A percentile compares a stretch with the other conserved stretches of the same genome.
Evolutionary conservation across 2,113 vertebrate species (phyloP).

Genomic region (Paradoxurus hermaphroditus): DNA sequence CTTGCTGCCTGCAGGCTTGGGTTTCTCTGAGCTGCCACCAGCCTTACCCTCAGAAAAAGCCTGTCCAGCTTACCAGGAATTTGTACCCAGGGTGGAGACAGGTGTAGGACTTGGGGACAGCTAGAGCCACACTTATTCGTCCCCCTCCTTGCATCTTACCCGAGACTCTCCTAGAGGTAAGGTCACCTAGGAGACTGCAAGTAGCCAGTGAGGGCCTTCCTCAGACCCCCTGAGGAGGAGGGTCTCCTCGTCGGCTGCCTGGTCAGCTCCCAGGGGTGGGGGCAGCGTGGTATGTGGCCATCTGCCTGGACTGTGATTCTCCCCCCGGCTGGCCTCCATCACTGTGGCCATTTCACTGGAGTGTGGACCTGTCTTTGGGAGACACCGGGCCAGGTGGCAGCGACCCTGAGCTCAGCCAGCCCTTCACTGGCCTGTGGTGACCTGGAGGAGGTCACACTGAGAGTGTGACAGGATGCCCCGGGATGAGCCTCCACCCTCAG

Average conservation of each 20-base stretch:
- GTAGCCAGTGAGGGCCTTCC: not conserved
- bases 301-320: not conserved
- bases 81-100: accelerated
- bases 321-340: not conserved
- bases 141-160: no score
- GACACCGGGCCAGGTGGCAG: not conserved
- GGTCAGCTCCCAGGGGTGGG: accelerated
- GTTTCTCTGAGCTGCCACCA: not conserved
- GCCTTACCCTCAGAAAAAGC: not conserved
- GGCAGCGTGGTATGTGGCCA: no score
- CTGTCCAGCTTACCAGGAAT: no score
- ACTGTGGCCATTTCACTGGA: not conserved
- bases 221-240: not conserved
- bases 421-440: not conserved
- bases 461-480: not conserved
- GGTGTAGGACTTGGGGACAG: accelerated
- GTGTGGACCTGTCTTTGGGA: not conserved
- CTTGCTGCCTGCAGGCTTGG: accelerated
- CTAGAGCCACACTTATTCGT: accelerated
- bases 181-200: not conserved
- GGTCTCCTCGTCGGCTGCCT: not conserved
- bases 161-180: no score
- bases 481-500: not conserved
- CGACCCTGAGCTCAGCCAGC: not conserved
- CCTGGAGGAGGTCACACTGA: not conserved